Evolutionary conservation across 2,797 vertebrate genomes (phyloP).

Genomic region (Poecilia gillii): DNA sequence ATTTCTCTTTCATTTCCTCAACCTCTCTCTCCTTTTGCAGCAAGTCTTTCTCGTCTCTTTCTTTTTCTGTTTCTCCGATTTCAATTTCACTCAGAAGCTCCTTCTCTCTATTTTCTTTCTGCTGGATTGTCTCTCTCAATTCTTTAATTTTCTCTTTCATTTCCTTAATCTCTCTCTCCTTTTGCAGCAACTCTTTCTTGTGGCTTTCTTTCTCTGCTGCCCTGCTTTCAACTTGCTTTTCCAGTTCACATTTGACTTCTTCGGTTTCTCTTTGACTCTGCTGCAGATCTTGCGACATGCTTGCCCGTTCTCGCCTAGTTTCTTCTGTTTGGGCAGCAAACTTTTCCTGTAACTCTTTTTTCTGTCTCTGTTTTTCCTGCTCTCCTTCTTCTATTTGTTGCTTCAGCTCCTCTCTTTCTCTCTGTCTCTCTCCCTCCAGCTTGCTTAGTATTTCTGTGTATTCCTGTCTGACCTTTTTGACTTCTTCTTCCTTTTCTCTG

Average conservation of each 20-base stretch:
- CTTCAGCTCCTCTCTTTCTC: conserved; percentile 29
- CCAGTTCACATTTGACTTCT: conserved; percentile 29
- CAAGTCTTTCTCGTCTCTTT: neutral
- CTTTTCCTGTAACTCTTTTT: conserved; percentile 33
- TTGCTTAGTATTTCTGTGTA: conserved; percentile 7
- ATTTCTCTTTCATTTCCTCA: neutral
- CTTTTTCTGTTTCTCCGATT: conserved; percentile 13
- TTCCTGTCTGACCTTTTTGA: conserved; percentile 14
- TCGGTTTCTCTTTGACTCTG: conserved; percentile 33
- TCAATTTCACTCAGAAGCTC: neutral
- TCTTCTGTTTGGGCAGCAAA: conserved; percentile 5
- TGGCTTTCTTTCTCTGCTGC: conserved; percentile 1
- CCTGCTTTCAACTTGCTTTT: conserved; percentile 6
- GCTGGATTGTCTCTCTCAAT: conserved; percentile 1
- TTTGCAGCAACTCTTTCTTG: conserved; percentile 8
- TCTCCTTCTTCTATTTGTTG: conserved; percentile 16
- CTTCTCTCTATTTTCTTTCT: conserved; percentile 30
- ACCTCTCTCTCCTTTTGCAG: conserved; percentile 27
- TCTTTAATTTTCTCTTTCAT: conserved; percentile 1
- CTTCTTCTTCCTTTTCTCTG: conserved; percentile 40
- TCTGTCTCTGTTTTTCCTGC: conserved; percentile 36
- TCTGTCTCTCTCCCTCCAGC: conserved; percentile 23
- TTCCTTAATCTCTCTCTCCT: conserved; percentile 21
- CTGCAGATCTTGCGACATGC: conserved; percentile 10
- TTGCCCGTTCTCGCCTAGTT: conserved; percentile 1